A percentile compares a stretch with the other conserved stretches of the same genome.
phyloP scores from a whole-genome alignment of 1,140 invertebrate genomes.

The Trichonephila clavata region DNA sequence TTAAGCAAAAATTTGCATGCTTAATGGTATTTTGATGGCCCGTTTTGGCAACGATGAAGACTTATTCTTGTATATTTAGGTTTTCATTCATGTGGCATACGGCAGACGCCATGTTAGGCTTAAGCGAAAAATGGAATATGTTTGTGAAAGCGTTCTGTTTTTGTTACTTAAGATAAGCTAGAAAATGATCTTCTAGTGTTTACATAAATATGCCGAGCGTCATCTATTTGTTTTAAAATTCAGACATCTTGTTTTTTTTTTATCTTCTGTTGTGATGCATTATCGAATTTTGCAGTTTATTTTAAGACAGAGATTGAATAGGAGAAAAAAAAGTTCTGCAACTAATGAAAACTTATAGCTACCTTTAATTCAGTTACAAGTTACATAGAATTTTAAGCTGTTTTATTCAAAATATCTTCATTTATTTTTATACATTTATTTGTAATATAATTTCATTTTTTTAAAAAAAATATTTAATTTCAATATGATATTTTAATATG shows the following conservation, averaged over 20 bases:
- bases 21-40: slow-evolving; percentile 73
- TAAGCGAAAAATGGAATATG: slow-evolving; percentile 41
- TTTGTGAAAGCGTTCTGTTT: slow-evolving; percentile 27
- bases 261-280: neutral
- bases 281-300: neutral
- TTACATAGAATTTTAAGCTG: too few species aligned
- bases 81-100: slow-evolving; percentile 39
- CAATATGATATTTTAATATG: too few species aligned
- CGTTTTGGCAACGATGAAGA: slow-evolving; percentile 65
- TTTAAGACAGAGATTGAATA: too few species aligned
- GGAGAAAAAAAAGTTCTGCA: too few species aligned
- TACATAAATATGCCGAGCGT: neutral
- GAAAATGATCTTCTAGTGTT: slow-evolving; percentile 17
- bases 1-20: slow-evolving; percentile 73
- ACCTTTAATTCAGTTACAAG: too few species aligned
- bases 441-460: too few species aligned
- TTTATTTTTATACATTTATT: too few species aligned
- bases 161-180: slow-evolving; percentile 21
- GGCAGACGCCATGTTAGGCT: slow-evolving; percentile 55
- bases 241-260: neutral
- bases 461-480: too few species aligned
- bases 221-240: slow-evolving; percentile 22
- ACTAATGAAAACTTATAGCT: too few species aligned
- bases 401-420: too few species aligned
- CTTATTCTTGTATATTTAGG: slow-evolving; percentile 46